A percentile compares a stretch with the other conserved stretches of the same genome.
phyloP scores from a whole-genome alignment of 2,797 vertebrate genomes.

The Corythornis leucogaster region DNA sequence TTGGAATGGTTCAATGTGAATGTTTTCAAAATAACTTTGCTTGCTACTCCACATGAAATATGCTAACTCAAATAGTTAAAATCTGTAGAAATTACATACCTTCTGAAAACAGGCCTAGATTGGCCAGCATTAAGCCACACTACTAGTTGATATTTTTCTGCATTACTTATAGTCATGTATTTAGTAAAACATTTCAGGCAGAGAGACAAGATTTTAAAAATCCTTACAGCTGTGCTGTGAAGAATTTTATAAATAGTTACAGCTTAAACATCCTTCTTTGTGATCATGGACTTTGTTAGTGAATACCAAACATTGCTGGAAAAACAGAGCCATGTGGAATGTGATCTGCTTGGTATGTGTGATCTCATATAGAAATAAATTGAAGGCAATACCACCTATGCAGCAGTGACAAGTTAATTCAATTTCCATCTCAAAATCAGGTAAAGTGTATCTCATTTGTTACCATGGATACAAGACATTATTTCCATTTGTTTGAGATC shows the following conservation, averaged over 20 bases:
- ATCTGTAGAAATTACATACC: not conserved
- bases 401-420: slow-evolving; percentile 60
- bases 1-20: not conserved
- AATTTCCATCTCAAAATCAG: slow-evolving; percentile 59
- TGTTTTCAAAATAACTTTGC: not conserved
- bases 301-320: not conserved
- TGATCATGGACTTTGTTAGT: not conserved
- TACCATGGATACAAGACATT: slow-evolving; percentile 69
- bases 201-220: not conserved
- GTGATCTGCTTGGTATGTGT: not conserved
- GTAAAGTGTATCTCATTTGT: slow-evolving; percentile 70
- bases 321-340: slow-evolving; percentile 9
- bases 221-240: slow-evolving; percentile 16
- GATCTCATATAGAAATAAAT: slow-evolving; percentile 45
- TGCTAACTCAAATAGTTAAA: not conserved
- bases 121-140: not conserved
- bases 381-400: slow-evolving; percentile 34
- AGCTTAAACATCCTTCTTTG: not conserved
- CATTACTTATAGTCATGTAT: not conserved
- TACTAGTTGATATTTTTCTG: not conserved
- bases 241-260: slow-evolving; percentile 29
- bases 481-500: slow-evolving; percentile 68
- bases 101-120: not conserved
- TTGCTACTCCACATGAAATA: not conserved
- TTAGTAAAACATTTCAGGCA: slow-evolving; percentile 16